These are phyloP conservation scores for Megamerina dolium DNA, from an alignment of 2,888 invertebrate genomes.

Conservation along the genomic window DNA sequence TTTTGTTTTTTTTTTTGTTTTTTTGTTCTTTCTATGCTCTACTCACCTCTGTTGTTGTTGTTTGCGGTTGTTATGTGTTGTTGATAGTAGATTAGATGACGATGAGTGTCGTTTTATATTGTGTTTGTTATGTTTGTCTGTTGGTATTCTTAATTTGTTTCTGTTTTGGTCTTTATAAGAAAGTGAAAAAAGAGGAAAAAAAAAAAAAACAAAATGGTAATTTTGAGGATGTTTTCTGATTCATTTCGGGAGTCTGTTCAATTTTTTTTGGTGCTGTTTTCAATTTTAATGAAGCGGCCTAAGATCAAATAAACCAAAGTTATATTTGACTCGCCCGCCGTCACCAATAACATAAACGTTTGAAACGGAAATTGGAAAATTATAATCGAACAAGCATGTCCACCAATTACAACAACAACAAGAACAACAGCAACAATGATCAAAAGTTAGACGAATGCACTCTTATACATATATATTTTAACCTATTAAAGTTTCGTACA, in stretches of 20 bases:
- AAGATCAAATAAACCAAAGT: no score
- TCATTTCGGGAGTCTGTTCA: background rate
- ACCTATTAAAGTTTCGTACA: no score
- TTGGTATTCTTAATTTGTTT: no score
- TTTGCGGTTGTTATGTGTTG: no score
- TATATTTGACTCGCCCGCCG: no score
- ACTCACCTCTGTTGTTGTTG: background rate
- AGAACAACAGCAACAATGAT: no score
- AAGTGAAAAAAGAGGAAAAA: background rate
- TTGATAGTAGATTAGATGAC: conserved; percentile 23
- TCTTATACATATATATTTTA: no score
- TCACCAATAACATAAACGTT: conserved; percentile 10
- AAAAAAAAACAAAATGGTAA: conserved; percentile 4
- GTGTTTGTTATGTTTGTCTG: conserved; percentile 1
- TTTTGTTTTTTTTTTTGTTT: no score
- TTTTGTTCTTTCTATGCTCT: background rate
- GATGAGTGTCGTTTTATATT: conserved; percentile 36
- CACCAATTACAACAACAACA: no score
- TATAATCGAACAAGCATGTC: conserved; percentile 28
- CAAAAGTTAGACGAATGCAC: no score
- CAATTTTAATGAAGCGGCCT: conserved; percentile 14
- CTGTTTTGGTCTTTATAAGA: conserved; percentile 2
- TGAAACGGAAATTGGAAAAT: conserved; percentile 31
- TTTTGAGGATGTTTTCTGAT: background rate
- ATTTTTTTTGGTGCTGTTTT: conserved; percentile 1